Conservation (phyloP, 2,888 invertebrate species). For the Gortyna flavago region DNA sequence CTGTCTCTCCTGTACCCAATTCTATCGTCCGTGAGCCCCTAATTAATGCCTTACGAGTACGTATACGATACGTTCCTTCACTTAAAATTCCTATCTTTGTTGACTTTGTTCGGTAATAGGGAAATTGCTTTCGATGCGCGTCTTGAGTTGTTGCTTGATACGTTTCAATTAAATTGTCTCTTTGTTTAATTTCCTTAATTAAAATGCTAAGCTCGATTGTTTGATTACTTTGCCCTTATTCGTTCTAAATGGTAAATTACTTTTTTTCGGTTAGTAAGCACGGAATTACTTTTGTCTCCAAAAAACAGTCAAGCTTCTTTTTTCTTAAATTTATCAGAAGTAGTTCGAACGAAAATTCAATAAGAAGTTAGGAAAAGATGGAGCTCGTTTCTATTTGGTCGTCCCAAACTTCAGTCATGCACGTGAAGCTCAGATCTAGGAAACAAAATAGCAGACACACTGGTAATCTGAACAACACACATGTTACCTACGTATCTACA, state of each 20-base stretch:
- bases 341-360: not conserved
- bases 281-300: constrained; percentile 3
- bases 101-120: constrained; percentile 58
- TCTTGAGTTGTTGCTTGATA: constrained; percentile 51
- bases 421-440: not conserved
- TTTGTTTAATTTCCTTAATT: constrained; percentile 54
- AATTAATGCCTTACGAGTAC: constrained; percentile 61
- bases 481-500: not conserved
- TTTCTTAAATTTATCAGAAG: not conserved
- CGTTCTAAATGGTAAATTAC: constrained; percentile 41
- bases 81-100: constrained; percentile 59
- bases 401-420: not conserved
- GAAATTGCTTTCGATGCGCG: constrained; percentile 58
- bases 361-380: not conserved
- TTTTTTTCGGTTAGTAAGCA: constrained; percentile 33
- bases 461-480: constrained; percentile 6
- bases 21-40: constrained; percentile 52
- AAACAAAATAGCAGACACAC: constrained; percentile 27
- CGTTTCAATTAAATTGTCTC: constrained; percentile 56
- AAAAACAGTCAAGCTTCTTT: not conserved
- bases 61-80: constrained; percentile 58
- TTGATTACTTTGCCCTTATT: constrained; percentile 45
- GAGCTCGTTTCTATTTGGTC: not conserved
- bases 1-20: not conserved
- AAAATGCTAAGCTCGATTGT: constrained; percentile 51